Conservation (phyloP, 2,113 vertebrate species). For the Bucco capensis region DNA sequence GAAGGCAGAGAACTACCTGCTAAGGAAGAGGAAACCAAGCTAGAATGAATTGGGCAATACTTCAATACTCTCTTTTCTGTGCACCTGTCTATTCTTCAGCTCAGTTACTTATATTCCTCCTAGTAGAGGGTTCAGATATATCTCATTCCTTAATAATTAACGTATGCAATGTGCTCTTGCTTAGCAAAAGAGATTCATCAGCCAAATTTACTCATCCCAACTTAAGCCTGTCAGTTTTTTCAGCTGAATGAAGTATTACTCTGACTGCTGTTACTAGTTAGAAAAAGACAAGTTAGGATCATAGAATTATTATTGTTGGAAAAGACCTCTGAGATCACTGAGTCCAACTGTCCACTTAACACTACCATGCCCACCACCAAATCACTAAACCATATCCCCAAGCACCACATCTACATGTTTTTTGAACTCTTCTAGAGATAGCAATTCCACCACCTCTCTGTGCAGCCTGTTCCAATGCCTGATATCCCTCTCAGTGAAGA, state of each 20-base stretch:
- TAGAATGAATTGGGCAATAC: background rate
- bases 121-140: background rate
- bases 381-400: too few relatives aligned
- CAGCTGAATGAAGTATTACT: background rate
- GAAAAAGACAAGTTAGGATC: background rate
- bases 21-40: background rate
- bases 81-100: background rate
- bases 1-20: background rate
- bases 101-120: background rate
- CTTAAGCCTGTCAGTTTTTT: background rate
- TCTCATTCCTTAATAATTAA: background rate
- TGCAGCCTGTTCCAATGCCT: too few relatives aligned
- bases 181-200: background rate
- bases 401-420: too few relatives aligned
- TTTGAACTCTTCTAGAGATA: too few relatives aligned
- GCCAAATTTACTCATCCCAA: background rate
- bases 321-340: too few relatives aligned
- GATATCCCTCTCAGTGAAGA: too few relatives aligned
- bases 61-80: background rate
- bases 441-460: too few relatives aligned
- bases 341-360: too few relatives aligned
- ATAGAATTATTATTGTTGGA: too few relatives aligned
- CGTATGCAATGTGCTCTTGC: background rate
- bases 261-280: background rate
- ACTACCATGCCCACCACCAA: too few relatives aligned